phyloP scores from a whole-genome alignment of 35 echinoderm and acorn worm species.

The Strongylocentrotus purpuratus region DNA sequence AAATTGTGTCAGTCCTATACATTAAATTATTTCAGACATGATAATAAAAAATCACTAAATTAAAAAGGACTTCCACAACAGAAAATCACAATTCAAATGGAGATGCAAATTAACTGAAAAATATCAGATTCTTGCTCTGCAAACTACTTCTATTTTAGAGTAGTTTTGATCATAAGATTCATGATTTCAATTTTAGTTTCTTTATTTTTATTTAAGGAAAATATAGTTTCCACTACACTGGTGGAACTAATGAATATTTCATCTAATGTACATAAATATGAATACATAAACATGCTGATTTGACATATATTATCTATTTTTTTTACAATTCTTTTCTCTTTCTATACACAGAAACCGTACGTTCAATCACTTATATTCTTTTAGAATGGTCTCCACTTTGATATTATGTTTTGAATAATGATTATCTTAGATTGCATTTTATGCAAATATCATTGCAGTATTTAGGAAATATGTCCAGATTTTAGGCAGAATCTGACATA shows the following conservation, averaged over 20 bases:
- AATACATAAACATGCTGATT: constrained; percentile 5
- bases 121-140: not conserved
- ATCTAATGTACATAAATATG: constrained; percentile 14
- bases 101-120: not conserved
- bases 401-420: not conserved
- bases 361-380: not conserved
- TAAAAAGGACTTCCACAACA: not conserved
- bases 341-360: not conserved
- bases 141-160: not conserved
- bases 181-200: not conserved
- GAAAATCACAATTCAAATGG: not conserved
- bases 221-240: not conserved
- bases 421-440: not conserved
- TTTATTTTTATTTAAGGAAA: not conserved
- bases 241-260: constrained; percentile 4
- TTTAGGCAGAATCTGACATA: not conserved
- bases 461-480: not conserved
- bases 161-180: not conserved
- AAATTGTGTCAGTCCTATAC: not conserved
- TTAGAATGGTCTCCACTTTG: not conserved
- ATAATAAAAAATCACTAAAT: not conserved
- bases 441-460: constrained; percentile 3
- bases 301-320: constrained; percentile 9
- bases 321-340: not conserved
- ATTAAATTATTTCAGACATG: not conserved